Evolutionary conservation across 2,113 vertebrate species (phyloP).

Genomic region (Myodes glareolus): DNA sequence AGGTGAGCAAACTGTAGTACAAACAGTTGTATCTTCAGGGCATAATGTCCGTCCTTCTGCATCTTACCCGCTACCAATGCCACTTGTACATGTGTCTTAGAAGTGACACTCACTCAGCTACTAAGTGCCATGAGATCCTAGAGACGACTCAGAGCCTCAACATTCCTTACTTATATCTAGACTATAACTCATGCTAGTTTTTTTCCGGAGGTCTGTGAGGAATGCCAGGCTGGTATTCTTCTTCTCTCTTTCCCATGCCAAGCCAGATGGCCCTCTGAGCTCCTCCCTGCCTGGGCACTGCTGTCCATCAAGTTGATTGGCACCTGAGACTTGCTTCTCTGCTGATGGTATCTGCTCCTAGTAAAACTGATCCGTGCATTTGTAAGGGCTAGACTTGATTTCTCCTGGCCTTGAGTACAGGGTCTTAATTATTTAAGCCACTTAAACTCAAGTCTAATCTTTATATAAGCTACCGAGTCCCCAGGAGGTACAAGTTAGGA

Average conservation of each 20-base stretch:
- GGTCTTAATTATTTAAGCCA: conserved; percentile 36
- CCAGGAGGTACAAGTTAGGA: not conserved
- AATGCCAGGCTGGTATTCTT: not conserved
- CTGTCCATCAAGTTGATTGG: not conserved
- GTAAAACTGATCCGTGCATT: not conserved
- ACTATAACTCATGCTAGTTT: not conserved
- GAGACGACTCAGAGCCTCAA: not conserved
- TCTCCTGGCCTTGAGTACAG: not conserved
- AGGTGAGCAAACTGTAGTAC: not conserved
- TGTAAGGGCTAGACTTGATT: not conserved
- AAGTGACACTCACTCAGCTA: not conserved
- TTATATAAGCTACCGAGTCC: not conserved
- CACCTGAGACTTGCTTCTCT: not conserved
- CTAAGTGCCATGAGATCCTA: not conserved
- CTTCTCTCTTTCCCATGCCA: not conserved
- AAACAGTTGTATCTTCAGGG: not conserved
- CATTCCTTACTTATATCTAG: not conserved
- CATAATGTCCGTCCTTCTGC: not conserved
- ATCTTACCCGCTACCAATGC: not conserved
- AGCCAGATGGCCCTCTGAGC: not conserved
- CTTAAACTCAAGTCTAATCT: not conserved
- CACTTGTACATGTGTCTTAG: not conserved
- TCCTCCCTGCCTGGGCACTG: not conserved
- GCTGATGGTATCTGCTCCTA: not conserved
- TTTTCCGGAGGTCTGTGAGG: not conserved